Percentiles rank a stretch among this genome's conserved stretches.
These are phyloP conservation scores for Leptarthrus brevirostris DNA, from an alignment of 2,888 invertebrate genomes.

Conservation along the genomic window DNA sequence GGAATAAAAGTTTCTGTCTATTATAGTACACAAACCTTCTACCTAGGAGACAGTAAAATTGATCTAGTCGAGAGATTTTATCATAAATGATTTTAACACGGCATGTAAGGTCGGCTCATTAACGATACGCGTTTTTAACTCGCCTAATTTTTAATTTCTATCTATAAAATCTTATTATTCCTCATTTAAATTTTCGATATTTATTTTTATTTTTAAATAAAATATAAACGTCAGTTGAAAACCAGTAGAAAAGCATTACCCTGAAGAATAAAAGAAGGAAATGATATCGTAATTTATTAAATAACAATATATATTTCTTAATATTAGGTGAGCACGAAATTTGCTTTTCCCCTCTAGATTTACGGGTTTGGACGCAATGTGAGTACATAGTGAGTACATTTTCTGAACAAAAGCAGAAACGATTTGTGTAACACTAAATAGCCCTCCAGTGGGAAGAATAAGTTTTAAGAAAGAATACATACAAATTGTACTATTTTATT, in stretches of 20 bases:
- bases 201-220: neutral
- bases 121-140: too few species aligned
- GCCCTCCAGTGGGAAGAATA: neutral
- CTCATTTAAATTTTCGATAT: neutral
- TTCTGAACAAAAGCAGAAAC: neutral
- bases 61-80: too few species aligned
- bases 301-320: constrained; percentile 9
- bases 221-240: neutral
- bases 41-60: too few species aligned
- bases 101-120: too few species aligned
- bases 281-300: constrained; percentile 18
- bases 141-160: too few species aligned
- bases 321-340: constrained; percentile 14
- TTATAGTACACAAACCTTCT: too few species aligned
- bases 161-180: neutral
- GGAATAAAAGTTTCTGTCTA: too few species aligned
- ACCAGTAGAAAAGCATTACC: constrained; percentile 6
- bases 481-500: neutral
- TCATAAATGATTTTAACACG: too few species aligned
- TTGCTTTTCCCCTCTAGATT: constrained; percentile 5
- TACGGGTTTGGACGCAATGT: neutral
- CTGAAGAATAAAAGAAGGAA: neutral
- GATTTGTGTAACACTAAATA: neutral
- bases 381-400: neutral
- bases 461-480: constrained; percentile 15